These are phyloP conservation scores for Harpagoxenus sublaevis DNA, from an alignment of 2,888 invertebrate species.

Conservation along the genomic window DNA sequence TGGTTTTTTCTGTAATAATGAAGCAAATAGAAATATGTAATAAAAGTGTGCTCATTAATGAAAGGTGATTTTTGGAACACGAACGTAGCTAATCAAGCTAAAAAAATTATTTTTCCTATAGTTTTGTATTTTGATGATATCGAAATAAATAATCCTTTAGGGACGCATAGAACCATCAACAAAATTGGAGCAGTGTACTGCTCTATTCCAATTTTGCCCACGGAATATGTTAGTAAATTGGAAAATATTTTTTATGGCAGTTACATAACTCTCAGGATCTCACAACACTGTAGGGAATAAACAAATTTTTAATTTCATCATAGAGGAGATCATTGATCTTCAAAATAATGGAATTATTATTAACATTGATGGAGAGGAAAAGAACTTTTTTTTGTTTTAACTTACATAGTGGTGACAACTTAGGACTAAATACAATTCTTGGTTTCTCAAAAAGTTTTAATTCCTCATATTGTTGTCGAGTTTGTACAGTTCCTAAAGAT, in stretches of 20 bases:
- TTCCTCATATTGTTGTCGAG: not conserved
- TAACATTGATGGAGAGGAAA: not conserved
- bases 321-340: not conserved
- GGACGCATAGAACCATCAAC: not conserved
- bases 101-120: not conserved
- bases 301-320: not conserved
- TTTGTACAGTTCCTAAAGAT: not conserved
- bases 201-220: not conserved
- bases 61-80: not conserved
- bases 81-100: not conserved
- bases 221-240: not conserved
- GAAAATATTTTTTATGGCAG: not conserved
- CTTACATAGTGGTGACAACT: not conserved
- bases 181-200: not conserved
- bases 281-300: not conserved
- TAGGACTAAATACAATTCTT: not conserved
- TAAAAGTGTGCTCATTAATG: not conserved
- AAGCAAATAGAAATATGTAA: not conserved
- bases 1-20: not conserved
- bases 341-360: constrained; percentile 4
- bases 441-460: not conserved
- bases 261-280: not conserved
- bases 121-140: not conserved
- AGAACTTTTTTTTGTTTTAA: not conserved
- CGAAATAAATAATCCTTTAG: not conserved